These are phyloP conservation scores for Stenchaetothrips biformis DNA, from an alignment of 2,888 invertebrate species.

Conservation along the genomic window DNA sequence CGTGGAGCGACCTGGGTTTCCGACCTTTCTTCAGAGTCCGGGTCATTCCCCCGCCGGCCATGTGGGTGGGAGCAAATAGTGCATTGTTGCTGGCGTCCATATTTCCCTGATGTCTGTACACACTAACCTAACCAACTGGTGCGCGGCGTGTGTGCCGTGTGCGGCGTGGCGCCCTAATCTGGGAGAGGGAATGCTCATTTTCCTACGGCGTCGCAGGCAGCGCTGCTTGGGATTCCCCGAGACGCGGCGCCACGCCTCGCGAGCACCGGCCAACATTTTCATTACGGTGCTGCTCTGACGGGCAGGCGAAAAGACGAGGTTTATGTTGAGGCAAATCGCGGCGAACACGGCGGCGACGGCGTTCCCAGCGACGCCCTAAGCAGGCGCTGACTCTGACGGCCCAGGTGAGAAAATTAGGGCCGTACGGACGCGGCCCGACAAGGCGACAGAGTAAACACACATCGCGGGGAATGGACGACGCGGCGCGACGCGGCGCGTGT, in stretches of 20 bases:
- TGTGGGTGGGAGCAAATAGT: too few relatives aligned
- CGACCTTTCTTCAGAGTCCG: too few relatives aligned
- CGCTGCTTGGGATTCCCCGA: not conserved
- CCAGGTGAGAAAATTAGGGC: not conserved
- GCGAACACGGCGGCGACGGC: not conserved
- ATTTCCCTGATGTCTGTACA: too few relatives aligned
- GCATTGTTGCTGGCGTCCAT: too few relatives aligned
- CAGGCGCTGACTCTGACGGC: not conserved
- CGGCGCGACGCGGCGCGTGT: too few relatives aligned
- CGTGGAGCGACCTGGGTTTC: too few relatives aligned
- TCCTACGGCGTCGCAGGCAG: too few relatives aligned
- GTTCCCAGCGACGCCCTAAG: not conserved
- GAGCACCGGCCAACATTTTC: not conserved
- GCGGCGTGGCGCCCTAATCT: not conserved
- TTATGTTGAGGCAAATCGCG: too few relatives aligned
- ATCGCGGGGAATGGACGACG: not conserved
- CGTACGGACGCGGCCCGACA: not conserved
- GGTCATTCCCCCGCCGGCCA: too few relatives aligned
- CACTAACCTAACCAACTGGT: not conserved
- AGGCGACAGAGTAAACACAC: slow-evolving; percentile 14
- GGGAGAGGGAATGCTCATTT: not conserved
- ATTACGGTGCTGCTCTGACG: not conserved
- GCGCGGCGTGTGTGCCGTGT: not conserved
- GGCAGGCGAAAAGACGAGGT: too few relatives aligned
- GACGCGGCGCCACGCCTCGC: not conserved